Evolutionary conservation across 2,797 vertebrate genomes (phyloP), one percentile per base, ranked within the genome.

Genomic region (Gymnoscopelus microlampas): DNA sequence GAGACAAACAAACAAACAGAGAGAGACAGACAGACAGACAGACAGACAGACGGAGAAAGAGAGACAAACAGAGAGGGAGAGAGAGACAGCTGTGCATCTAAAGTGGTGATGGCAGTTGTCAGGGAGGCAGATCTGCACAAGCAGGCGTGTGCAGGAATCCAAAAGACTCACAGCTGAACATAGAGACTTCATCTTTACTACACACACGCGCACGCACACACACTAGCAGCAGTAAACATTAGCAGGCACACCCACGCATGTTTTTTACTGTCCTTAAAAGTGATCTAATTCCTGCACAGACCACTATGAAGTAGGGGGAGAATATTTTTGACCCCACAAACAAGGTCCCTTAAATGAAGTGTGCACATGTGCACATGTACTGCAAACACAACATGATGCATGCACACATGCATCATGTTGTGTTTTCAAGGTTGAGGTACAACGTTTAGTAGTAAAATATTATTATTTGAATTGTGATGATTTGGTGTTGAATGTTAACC

Each of bases 61-160:
- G 77, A 77, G 81, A 80, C 93, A 94, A 9, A 39, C 39, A 39
- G 2, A 35, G 2, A 15, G 13, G 44, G 76, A 59, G 79, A 73
- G 77, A 60, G 78, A 77, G 81, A 80, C 93, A 94, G 93, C 91
- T 93, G 94, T 86, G 87, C 53, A 10, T 66, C 72, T 78, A 59
- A 85, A 78, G 79, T 75, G 74, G 77, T 83, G 73, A 68, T 60
- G 57, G 78, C 93, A 93, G 89, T 87, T 95, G 93, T 91, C 90
- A 50, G 62, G 48, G 53, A 1, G 70, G 48, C 87, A 92, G 88
- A 92, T 90, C 88, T 76, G 64, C 81, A 82, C 83, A 80, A 87
- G 89, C 93, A 93, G 92, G 85, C 93, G 86, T 90, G 89, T 91
- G 92, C 89, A 85, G 87, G 91, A 92, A 92, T 92, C 91, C 86